phyloP scores from a whole-genome alignment of 2,797 vertebrate genomes.

The Parotocinclus haroldoi region DNA sequence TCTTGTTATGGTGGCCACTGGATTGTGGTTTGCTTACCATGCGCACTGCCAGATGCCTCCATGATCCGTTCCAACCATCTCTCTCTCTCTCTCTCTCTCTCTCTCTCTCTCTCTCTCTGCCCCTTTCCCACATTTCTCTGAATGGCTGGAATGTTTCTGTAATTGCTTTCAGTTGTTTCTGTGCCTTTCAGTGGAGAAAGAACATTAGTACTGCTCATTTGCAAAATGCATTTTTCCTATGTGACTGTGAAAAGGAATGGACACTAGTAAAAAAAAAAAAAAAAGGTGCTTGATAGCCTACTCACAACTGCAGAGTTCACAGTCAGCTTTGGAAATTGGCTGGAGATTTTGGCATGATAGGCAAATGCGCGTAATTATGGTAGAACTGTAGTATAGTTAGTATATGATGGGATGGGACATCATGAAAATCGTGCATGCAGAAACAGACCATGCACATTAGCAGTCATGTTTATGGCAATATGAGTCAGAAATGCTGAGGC shows the following conservation, averaged over 20 bases:
- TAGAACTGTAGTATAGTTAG: too few relatives aligned
- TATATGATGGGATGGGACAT: too few relatives aligned
- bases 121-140: constrained; percentile 32
- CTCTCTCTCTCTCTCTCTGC: constrained; percentile 41
- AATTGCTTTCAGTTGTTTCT: constrained; percentile 62
- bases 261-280: neutral
- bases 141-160: constrained; percentile 63
- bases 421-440: too few relatives aligned
- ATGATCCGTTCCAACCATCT: constrained; percentile 44
- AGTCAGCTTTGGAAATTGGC: neutral
- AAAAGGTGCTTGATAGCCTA: constrained; percentile 7
- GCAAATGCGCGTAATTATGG: too few relatives aligned
- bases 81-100: constrained; percentile 35
- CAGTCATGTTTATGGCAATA: too few relatives aligned
- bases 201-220: constrained; percentile 22
- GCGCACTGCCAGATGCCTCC: constrained; percentile 47
- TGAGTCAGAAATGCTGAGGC: too few relatives aligned
- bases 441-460: too few relatives aligned
- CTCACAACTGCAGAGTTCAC: neutral
- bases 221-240: constrained; percentile 1
- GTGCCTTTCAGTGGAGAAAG: constrained; percentile 50
- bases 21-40: constrained; percentile 12
- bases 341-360: too few relatives aligned
- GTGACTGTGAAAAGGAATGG: constrained; percentile 8
- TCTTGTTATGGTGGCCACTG: constrained; percentile 15